Evolutionary conservation across 2,113 vertebrate species (phyloP), one percentile per base, ranked within the genome.

Genomic region (Cryptomyrus ogoouensis): DNA sequence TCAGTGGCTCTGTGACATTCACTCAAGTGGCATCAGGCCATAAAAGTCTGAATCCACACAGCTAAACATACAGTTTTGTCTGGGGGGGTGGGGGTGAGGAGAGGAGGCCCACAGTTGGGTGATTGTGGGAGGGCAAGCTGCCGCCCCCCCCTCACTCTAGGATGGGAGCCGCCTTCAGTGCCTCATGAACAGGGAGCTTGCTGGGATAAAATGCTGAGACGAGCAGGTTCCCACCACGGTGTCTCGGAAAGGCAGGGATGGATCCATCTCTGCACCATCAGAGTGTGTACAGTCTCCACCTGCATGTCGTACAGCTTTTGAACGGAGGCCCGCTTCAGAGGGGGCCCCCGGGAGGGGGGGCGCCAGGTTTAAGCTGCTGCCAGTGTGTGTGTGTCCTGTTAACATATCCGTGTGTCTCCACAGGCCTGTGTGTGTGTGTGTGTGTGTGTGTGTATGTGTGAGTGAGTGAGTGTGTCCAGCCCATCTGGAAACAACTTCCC

Each of bases 401-500:
- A 39, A n/a, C 27, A 42, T 50, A 53, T 21, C 44, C 19, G 62
- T 84, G 17, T 58, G n/a, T 31, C 62, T 70, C n/a, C 27, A 31
- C n/a, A 12, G 27, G 62, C 62, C n/a, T 89, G 53, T 85, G 31
- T 88, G 74, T 88, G 87, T 17, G 21, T 17, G 49, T 83, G n/a
- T 80, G 47, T 62, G 13, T 44, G 17, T 62, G 83, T n/a, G 86
- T 88, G 44, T 85, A 24, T 35, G 56, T 1, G 35, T 89, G 44
- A 44, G 46, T 88, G 52, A 85, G 87, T 31, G 24, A 21, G 84
- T 39, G 87, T 86, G 83, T 66, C 83, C 66, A 49, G n/a, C 83
- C 89, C 91, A 92, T 92, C 92, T 93, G 92, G 92, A 91, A 91
- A 90, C 50, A 83, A 89, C 88, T 92, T 88, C 70, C 74, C 42